phyloP scores from a whole-genome alignment of 2,888 invertebrate genomes.

The Acronicta psi region DNA sequence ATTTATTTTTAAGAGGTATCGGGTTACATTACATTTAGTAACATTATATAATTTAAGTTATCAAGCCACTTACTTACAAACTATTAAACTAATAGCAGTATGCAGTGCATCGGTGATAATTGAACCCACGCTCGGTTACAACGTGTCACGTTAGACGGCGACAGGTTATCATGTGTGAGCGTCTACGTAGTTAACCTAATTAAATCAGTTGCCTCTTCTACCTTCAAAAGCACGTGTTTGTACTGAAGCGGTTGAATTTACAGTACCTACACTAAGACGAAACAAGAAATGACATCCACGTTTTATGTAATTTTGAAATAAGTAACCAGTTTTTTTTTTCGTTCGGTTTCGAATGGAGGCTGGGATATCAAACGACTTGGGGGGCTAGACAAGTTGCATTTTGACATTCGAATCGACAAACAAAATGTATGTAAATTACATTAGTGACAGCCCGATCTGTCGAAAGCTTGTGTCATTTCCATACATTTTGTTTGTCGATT shows the following conservation, averaged over 20 bases:
- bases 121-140: constrained; percentile 23
- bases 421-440: too few species aligned
- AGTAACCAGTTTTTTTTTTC: too few species aligned
- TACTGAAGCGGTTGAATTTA: neutral
- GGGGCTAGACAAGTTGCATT: too few species aligned
- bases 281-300: neutral
- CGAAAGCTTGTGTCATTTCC: too few species aligned
- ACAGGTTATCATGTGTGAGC: constrained; percentile 33
- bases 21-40: neutral
- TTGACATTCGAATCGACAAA: too few species aligned
- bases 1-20: neutral
- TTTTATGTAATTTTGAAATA: neutral
- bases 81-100: constrained; percentile 21
- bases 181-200: constrained; percentile 25
- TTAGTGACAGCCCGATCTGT: too few species aligned
- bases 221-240: neutral
- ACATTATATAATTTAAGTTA: neutral
- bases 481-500: too few species aligned
- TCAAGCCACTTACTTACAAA: neutral
- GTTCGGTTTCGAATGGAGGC: too few species aligned
- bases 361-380: too few species aligned
- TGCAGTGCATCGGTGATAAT: constrained; percentile 40
- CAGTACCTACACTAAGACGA: neutral
- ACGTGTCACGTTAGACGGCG: constrained; percentile 23
- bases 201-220: constrained; percentile 30